Evolutionary conservation across 2,797 vertebrate genomes (phyloP).

Genomic region (Megaceryle alcyon): DNA sequence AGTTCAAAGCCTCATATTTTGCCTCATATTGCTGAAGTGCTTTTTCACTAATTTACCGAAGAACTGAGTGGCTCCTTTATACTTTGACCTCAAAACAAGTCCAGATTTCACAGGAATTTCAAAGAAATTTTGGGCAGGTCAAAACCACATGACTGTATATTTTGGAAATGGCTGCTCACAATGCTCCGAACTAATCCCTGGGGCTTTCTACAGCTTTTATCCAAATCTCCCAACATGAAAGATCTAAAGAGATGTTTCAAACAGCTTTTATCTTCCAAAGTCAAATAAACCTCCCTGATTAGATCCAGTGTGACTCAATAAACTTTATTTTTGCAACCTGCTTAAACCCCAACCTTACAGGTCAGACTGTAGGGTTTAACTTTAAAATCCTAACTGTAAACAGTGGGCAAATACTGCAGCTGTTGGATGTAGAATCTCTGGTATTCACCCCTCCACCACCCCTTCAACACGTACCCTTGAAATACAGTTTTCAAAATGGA

Average conservation of each 20-base stretch:
- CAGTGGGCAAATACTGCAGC: not conserved
- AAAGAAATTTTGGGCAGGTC: not conserved
- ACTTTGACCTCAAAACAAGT: not conserved
- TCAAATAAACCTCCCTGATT: slow-evolving; percentile 55
- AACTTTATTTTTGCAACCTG: slow-evolving; percentile 58
- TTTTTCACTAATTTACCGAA: not conserved
- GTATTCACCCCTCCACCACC: not conserved
- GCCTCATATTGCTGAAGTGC: not conserved
- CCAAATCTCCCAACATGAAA: slow-evolving; percentile 84
- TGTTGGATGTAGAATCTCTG: not conserved
- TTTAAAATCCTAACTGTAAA: not conserved
- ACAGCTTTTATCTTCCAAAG: slow-evolving; percentile 82
- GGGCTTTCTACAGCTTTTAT: not conserved
- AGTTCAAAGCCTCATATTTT: not conserved
- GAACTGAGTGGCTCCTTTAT: not conserved
- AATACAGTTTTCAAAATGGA: not conserved
- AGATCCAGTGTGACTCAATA: not conserved
- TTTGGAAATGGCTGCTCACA: not conserved
- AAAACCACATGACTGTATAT: not conserved
- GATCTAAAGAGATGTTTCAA: slow-evolving; percentile 85
- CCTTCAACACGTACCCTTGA: not conserved
- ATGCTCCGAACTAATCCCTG: not conserved
- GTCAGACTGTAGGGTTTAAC: not conserved
- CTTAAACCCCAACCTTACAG: not conserved
- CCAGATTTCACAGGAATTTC: not conserved